These are phyloP conservation scores for Thera britannica DNA, from an alignment of 2,888 invertebrate genomes.

Conservation along the genomic window DNA sequence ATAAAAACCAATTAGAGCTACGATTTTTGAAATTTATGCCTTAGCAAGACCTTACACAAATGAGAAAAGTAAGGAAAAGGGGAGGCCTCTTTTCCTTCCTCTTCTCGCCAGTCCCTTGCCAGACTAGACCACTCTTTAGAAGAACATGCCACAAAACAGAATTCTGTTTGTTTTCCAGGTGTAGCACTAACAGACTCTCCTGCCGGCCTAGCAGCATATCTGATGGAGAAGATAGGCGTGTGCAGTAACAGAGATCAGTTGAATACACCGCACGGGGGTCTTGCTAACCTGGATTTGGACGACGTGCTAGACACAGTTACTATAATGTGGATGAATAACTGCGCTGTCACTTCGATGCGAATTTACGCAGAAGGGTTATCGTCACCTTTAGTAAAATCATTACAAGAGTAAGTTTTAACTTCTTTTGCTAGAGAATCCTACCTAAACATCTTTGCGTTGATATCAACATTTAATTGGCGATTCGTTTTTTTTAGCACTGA, in stretches of 20 bases:
- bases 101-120: no score
- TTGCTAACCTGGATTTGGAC: conserved; percentile 86
- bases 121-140: background rate
- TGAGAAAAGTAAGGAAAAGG: no score
- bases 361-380: conserved; percentile 88
- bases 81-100: no score
- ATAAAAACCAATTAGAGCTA: no score
- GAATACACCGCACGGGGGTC: conserved; percentile 86
- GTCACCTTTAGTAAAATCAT: conserved; percentile 48
- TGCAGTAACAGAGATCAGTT: conserved; percentile 86
- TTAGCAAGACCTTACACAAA: no score
- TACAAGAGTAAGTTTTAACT: conserved; percentile 58
- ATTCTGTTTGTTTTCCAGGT: conserved; percentile 71
- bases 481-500: no score
- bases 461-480: no score
- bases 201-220: conserved; percentile 93
- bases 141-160: background rate
- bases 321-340: conserved; percentile 91
- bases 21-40: no score
- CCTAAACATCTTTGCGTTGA: no score
- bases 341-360: conserved; percentile 90
- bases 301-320: conserved; percentile 93
- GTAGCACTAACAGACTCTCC: conserved; percentile 90
- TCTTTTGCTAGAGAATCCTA: background rate
- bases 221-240: conserved; percentile 93